A percentile compares a stretch with the other conserved stretches of the same genome.
These are phyloP conservation scores for Blennius ocellaris DNA, from an alignment of 2,113 vertebrate genomes.

Conservation along the genomic window DNA sequence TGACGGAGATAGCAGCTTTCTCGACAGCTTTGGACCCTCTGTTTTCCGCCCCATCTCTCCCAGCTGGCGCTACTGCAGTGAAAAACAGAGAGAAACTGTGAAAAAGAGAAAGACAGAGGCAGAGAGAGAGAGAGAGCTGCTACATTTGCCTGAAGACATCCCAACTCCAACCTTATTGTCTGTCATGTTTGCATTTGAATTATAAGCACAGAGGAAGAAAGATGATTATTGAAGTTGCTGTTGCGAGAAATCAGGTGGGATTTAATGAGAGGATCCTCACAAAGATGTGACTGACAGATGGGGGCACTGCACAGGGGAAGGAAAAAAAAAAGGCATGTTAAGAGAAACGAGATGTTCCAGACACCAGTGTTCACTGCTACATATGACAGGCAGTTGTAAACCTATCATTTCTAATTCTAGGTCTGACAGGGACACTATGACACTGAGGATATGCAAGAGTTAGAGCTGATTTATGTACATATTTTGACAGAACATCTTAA, in stretches of 20 bases:
- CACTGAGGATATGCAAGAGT: conserved; percentile 5
- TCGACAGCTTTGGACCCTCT: conserved; percentile 70
- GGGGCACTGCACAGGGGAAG: conserved; percentile 11
- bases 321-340: conserved; percentile 5
- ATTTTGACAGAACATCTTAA: conserved; percentile 24
- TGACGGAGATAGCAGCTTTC: conserved; percentile 67
- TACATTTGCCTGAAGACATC: conserved; percentile 56
- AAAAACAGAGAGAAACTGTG: not conserved
- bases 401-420: conserved; percentile 48
- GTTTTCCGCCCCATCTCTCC: conserved; percentile 66
- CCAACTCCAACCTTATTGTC: conserved; percentile 63
- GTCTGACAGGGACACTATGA: conserved; percentile 27
- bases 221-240: conserved; percentile 71
- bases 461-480: not conserved
- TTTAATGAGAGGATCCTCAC: conserved; percentile 66
- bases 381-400: conserved; percentile 44
- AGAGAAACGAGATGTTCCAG: conserved; percentile 29
- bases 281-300: conserved; percentile 59
- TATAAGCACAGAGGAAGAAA: conserved; percentile 52
- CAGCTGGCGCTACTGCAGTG: conserved; percentile 30
- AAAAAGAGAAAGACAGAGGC: conserved; percentile 13
- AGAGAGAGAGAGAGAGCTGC: not conserved
- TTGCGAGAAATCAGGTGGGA: conserved; percentile 62
- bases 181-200: conserved; percentile 62
- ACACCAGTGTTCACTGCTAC: conserved; percentile 13